Evolutionary conservation across 2,797 vertebrate genomes (phyloP).

Genomic region (Trichosurus vulpecula): DNA sequence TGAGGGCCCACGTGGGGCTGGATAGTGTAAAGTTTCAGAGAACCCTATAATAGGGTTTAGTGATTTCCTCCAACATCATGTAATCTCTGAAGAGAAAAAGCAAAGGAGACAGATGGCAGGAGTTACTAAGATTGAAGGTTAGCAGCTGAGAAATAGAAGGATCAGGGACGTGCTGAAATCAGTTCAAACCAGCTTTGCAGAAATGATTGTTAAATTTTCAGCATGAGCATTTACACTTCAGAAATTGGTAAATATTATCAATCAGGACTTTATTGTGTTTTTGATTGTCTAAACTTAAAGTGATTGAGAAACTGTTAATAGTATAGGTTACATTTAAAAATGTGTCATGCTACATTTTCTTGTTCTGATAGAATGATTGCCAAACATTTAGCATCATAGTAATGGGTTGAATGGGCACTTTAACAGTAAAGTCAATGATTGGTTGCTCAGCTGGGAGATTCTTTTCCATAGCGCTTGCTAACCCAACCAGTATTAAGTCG

Average conservation of each 20-base stretch:
- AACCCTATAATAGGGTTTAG: neutral
- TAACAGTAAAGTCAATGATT: neutral
- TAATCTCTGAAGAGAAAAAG: neutral
- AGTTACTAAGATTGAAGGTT: neutral
- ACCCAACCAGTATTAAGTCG: neutral
- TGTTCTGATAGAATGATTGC: neutral
- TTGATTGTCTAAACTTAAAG: neutral
- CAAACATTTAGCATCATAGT: neutral
- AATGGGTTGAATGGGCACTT: neutral
- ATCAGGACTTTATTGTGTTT: neutral
- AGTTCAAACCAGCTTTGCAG: neutral
- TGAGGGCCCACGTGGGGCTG: neutral
- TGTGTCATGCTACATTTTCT: neutral
- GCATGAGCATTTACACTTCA: neutral
- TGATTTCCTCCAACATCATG: neutral
- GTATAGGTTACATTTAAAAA: neutral
- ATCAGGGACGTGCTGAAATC: neutral
- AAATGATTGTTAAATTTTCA: neutral
- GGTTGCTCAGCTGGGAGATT: neutral
- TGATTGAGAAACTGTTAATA: neutral
- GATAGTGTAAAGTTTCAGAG: neutral
- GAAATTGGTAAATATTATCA: neutral
- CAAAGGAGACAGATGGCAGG: neutral
- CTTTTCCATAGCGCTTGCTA: neutral
- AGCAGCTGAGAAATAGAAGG: neutral